Evolutionary conservation across 1,140 invertebrate genomes (phyloP).

Genomic region (Hycleus phaleratus): DNA sequence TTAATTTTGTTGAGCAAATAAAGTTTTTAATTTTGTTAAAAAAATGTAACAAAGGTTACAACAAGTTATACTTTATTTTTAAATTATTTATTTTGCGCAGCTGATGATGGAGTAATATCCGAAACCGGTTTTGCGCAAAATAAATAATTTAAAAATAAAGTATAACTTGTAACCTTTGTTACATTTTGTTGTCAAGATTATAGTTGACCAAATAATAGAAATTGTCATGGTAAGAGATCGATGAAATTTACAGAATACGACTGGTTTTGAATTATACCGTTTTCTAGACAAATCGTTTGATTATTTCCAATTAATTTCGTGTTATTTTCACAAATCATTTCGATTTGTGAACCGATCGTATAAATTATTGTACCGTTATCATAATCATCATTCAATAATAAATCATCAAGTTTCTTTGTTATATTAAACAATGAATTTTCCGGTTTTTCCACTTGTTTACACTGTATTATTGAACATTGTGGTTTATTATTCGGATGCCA

Average conservation of each 20-base stretch:
- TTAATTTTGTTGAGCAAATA: too few relatives aligned
- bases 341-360: conserved; percentile 42
- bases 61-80: too few relatives aligned
- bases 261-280: conserved; percentile 27
- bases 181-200: too few relatives aligned
- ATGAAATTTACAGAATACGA: too few relatives aligned
- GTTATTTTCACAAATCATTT: conserved; percentile 43
- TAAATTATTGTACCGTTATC: conserved; percentile 13
- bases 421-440: conserved; percentile 38
- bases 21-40: too few relatives aligned
- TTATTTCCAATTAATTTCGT: conserved; percentile 40
- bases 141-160: too few relatives aligned
- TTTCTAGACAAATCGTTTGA: conserved; percentile 43
- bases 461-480: conserved; percentile 40
- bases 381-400: conserved; percentile 12
- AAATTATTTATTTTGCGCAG: too few relatives aligned
- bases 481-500: conserved; percentile 45
- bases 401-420: conserved; percentile 18
- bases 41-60: too few relatives aligned
- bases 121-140: too few relatives aligned
- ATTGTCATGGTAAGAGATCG: conserved; percentile 20
- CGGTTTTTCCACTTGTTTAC: conserved; percentile 40
- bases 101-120: too few relatives aligned
- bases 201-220: not conserved
- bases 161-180: too few relatives aligned